Evolutionary conservation across 2,888 invertebrate genomes (phyloP).

Genomic region (Choristoneura rosaceana): DNA sequence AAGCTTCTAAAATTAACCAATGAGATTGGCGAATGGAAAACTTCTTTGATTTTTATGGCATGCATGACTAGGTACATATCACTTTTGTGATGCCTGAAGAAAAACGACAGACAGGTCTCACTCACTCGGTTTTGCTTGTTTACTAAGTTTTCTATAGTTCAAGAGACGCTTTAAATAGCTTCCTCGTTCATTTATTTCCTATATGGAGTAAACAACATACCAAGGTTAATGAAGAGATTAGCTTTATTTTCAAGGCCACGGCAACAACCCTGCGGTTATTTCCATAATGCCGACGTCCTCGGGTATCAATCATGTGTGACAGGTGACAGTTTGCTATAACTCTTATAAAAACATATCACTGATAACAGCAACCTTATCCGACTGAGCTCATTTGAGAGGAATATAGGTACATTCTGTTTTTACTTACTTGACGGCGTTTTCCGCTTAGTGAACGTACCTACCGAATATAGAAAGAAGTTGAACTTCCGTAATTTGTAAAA

Average conservation of each 20-base stretch:
- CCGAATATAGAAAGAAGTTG: neutral
- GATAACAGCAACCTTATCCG: constrained; percentile 62
- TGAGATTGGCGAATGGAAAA: neutral
- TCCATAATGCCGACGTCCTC: constrained; percentile 64
- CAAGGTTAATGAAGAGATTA: constrained; percentile 34
- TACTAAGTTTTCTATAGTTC: neutral
- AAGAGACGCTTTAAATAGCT: neutral
- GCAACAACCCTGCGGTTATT: constrained; percentile 65
- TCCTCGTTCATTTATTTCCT: constrained; percentile 1
- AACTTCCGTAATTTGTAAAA: neutral
- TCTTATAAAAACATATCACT: constrained; percentile 60
- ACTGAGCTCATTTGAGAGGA: constrained; percentile 31
- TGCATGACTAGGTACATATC: neutral
- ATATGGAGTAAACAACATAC: constrained; percentile 23
- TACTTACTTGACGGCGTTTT: constrained; percentile 3
- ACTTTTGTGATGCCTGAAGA: neutral
- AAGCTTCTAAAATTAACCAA: neutral
- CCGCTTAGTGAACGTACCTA: neutral
- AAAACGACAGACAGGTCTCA: neutral
- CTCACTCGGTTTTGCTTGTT: neutral
- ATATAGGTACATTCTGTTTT: constrained; percentile 8
- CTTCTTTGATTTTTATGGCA: neutral
- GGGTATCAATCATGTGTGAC: constrained; percentile 74
- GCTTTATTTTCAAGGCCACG: constrained; percentile 54
- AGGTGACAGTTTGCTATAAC: constrained; percentile 57